These are phyloP conservation scores for Diachasmimorpha longicaudata DNA, from an alignment of 1,140 invertebrate species.

Conservation along the genomic window DNA sequence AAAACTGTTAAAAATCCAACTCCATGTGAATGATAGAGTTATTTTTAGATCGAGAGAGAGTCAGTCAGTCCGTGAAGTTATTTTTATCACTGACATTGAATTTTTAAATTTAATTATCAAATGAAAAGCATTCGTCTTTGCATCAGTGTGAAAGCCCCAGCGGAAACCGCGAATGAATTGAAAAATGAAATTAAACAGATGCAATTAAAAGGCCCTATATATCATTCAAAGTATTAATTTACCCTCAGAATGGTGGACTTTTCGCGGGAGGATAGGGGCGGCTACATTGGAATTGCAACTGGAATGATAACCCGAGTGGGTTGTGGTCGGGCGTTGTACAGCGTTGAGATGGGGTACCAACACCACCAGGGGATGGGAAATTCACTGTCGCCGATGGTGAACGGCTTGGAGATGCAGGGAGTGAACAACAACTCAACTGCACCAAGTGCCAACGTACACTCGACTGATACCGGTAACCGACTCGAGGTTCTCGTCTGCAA, in stretches of 20 bases:
- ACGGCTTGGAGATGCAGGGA: background rate
- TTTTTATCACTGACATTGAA: too few species aligned
- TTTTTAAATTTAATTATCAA: too few species aligned
- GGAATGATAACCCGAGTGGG: slow-evolving; percentile 43
- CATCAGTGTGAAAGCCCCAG: too few species aligned
- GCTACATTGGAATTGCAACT: slow-evolving; percentile 42
- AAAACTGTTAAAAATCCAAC: too few species aligned
- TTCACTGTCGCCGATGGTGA: background rate
- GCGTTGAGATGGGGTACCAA: slow-evolving; percentile 9
- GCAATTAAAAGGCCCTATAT: slow-evolving; percentile 11
- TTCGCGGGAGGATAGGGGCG: slow-evolving; percentile 29
- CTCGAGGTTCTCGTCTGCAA: slow-evolving; percentile 54
- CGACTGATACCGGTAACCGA: slow-evolving; percentile 21
- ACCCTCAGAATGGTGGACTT: slow-evolving; percentile 41
- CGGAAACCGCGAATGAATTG: too few species aligned
- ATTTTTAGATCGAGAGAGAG: too few species aligned
- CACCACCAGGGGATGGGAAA: background rate
- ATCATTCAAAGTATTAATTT: slow-evolving; percentile 12
- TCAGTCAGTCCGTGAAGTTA: too few species aligned
- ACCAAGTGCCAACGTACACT: background rate
- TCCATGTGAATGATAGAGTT: too few species aligned
- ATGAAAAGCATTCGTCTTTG: too few species aligned
- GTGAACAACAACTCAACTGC: slow-evolving; percentile 24
- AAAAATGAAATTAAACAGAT: background rate
- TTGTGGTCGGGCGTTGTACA: slow-evolving; percentile 49